Evolutionary conservation across 2,888 invertebrate species (phyloP), one percentile per base, ranked within the genome.

Genomic region (Buathra laborator): DNA sequence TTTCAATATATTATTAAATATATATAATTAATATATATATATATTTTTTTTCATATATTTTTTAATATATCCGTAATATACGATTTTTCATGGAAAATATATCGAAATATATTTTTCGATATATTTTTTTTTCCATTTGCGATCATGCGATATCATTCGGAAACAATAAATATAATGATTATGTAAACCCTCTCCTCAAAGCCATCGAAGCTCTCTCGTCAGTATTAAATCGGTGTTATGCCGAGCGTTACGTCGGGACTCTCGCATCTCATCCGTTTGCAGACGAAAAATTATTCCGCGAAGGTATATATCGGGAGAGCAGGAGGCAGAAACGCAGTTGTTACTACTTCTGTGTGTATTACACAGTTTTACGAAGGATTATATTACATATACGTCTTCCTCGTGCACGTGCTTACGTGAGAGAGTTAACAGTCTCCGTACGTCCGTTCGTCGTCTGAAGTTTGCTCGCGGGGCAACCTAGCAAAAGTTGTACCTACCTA

Each of bases 351-450:
- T 48, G 66, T 80, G 44, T 59, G 24, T 48, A 68, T n/a, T 19
- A 19, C 24, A 48, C 59, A 62, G 19, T 24, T 24, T 7, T 37
- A 7, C 37, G 37, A 37, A 7, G 16, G 59, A 12, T 14, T 29
- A 70, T 64, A 67, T 81, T 68, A 53, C 71, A 80, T 76, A 72
- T 5, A 68, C 37, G 24, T 66, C 75, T 76, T 76, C 19, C 67
- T 68, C 51, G 67, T 77, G 51, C 16, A 71, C 80, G 72, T 80
- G 76, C 80, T 81, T 84, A 84, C 76, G 81, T 77, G 84, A 84
- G 72, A 76, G 56, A 76, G 43, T 77, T 77, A 43, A 79, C 37
- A 37, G 37, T 44, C 70, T 80, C 56, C 53, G 76, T 59, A 53
- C 37, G 66, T 78, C 78, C 68, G 78, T 51, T 71, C 66, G 64